A percentile compares a stretch with the other conserved stretches of the same genome.
These are phyloP conservation scores for Colius striatus DNA, from an alignment of 2,113 vertebrate genomes.

Conservation along the genomic window DNA sequence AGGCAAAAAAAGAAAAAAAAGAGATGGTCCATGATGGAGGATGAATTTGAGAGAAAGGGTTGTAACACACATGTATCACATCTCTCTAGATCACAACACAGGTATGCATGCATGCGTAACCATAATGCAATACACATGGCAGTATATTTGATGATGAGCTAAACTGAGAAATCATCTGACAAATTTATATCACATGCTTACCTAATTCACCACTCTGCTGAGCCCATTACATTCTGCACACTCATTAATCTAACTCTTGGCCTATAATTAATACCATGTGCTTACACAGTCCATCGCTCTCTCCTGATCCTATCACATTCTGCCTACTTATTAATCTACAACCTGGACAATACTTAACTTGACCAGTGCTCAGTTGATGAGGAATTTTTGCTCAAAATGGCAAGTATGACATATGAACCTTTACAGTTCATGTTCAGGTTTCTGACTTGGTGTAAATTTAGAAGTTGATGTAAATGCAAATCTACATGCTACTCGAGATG, in stretches of 20 bases:
- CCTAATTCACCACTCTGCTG: background rate
- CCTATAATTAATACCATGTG: background rate
- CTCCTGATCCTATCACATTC: background rate
- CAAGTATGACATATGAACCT: background rate
- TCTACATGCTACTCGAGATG: background rate
- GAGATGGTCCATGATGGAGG: background rate
- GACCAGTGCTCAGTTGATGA: background rate
- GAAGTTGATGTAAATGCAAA: background rate
- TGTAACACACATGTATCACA: background rate
- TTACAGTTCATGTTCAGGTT: background rate
- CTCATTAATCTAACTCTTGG: background rate
- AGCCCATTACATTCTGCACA: background rate
- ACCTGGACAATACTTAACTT: background rate
- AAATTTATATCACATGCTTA: background rate
- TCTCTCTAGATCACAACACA: background rate
- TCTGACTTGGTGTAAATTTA: background rate
- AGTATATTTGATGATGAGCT: conserved; percentile 13
- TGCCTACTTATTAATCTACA: background rate
- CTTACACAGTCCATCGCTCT: background rate
- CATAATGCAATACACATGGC: background rate
- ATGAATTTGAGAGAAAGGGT: background rate
- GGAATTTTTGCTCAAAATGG: background rate
- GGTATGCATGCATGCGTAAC: accelerated
- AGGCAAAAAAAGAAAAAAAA: background rate
- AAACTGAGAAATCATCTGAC: conserved; percentile 1